A percentile compares a stretch with the other conserved stretches of the same genome.
phyloP scores from a whole-genome alignment of 2,797 vertebrate species.

The Urosaurus nigricauda region DNA sequence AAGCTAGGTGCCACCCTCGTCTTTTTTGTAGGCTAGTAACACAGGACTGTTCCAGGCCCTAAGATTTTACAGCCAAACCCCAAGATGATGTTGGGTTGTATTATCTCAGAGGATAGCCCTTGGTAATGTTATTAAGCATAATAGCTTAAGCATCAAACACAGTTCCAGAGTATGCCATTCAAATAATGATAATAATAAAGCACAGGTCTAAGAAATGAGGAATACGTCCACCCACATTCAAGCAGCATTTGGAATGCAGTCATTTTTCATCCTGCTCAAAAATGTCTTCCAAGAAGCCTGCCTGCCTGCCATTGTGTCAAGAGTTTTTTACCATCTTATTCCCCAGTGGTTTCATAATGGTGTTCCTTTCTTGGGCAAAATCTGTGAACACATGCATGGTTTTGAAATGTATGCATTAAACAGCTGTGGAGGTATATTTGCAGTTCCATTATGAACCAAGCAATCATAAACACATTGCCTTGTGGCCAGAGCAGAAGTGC shows the following conservation, averaged over 20 bases:
- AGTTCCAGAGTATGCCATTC: no score
- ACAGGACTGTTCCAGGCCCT: no score
- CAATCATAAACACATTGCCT: not conserved
- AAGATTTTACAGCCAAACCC: no score
- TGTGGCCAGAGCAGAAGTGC: constrained; percentile 13
- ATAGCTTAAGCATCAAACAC: no score
- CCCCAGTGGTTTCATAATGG: not conserved
- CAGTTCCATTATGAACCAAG: not conserved
- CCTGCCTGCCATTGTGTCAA: no score
- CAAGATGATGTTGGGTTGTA: no score
- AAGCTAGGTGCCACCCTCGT: not conserved
- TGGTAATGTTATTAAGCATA: no score
- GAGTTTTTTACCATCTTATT: not conserved
- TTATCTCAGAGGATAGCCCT: no score
- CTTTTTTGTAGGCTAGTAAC: not conserved
- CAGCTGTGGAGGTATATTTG: no score
- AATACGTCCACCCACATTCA: not conserved
- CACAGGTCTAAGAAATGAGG: no score
- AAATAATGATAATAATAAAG: no score
- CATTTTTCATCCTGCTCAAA: not conserved
- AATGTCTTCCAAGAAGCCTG: not conserved
- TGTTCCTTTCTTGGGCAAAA: not conserved
- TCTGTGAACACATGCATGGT: not conserved
- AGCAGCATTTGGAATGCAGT: not conserved
- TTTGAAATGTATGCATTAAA: not conserved